Base-by-base conservation (phyloP, 1,140 invertebrate species). In the Drosophila pandora region DNA sequence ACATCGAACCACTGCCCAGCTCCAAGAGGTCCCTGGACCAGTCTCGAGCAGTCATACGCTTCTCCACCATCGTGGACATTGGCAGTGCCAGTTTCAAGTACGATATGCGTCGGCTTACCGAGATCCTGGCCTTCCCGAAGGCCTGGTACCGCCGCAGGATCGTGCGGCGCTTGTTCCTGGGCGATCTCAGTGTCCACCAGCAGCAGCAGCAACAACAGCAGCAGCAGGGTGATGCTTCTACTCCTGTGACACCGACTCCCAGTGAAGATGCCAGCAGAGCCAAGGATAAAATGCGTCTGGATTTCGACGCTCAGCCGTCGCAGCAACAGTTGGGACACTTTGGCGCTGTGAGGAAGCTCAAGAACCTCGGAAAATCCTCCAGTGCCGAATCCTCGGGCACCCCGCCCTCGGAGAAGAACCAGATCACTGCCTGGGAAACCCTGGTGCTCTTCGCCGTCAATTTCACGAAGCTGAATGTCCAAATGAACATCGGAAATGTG, bases 401-500 rank as follows among this genome's bases (percentile, higher is more conserved):
- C 8, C 84, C 91, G 0, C 85, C 91, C 0, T 90, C 90, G 4
- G 91, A 91, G 10, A 89, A 90, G 57, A 92, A 91, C 74, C 91
- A 92, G 41, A 90, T 93, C 75, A 93, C 95, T 2, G 95, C 95
- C 17, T 99, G 98, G 98, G 97, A 99, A 92, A 99, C 98, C 2
- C 92, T 99, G 12, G 98, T 99, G 2, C 92, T 99, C 32, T 98
- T 99, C 93, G 97, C 97, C 1, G 95, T 99, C 9, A 99, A 99
- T 93, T 97, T 99, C 82, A 98, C 97, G 3, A 95, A 96, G 77
- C 93, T 99, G 22, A 98, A 99, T 92, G 96, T 99, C 13, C 97
- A 98, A 83, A 99, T 99, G 96, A 99, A 99, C 92, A 99, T 99
- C 97, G 97, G 98, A 17, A 99, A 99, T 91, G 98, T 99, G 1